These are phyloP conservation scores for Paedocypris sp. DNA, from an alignment of 2,113 vertebrate species.

Conservation along the genomic window DNA sequence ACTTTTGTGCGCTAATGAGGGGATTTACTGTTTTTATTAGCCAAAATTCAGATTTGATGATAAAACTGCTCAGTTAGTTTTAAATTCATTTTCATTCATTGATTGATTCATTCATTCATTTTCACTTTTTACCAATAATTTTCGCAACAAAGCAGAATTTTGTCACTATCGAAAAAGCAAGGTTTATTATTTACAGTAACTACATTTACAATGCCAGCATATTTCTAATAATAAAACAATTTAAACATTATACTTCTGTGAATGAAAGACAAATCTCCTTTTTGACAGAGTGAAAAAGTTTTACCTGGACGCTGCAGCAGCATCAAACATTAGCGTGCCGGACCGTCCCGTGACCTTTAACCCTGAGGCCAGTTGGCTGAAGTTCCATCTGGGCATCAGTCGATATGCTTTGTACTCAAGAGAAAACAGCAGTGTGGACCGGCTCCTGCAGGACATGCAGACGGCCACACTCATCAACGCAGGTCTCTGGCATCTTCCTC, in stretches of 20 bases:
- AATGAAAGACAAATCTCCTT: neutral
- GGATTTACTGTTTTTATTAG: no score
- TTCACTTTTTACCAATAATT: no score
- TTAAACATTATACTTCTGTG: neutral
- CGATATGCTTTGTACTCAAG: slow-evolving; percentile 73
- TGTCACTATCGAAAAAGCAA: no score
- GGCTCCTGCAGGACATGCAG: slow-evolving; percentile 71
- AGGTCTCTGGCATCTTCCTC: slow-evolving; percentile 61
- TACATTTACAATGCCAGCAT: no score
- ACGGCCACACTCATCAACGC: slow-evolving; percentile 58
- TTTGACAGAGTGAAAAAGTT: slow-evolving; percentile 52
- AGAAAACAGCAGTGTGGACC: slow-evolving; percentile 53
- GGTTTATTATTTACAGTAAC: no score
- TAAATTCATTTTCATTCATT: no score
- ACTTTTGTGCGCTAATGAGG: neutral
- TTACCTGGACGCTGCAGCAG: slow-evolving; percentile 47
- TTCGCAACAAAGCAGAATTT: no score
- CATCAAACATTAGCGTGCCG: slow-evolving; percentile 47
- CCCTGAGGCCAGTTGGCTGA: slow-evolving; percentile 74
- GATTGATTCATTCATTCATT: no score
- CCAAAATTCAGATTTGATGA: no score
- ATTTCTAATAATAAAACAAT: no score
- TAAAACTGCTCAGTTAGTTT: no score
- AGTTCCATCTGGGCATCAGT: slow-evolving; percentile 83
- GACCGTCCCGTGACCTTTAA: slow-evolving; percentile 52